phyloP scores from a whole-genome alignment of 2,113 vertebrate species.

The Cichladusa arquata region DNA sequence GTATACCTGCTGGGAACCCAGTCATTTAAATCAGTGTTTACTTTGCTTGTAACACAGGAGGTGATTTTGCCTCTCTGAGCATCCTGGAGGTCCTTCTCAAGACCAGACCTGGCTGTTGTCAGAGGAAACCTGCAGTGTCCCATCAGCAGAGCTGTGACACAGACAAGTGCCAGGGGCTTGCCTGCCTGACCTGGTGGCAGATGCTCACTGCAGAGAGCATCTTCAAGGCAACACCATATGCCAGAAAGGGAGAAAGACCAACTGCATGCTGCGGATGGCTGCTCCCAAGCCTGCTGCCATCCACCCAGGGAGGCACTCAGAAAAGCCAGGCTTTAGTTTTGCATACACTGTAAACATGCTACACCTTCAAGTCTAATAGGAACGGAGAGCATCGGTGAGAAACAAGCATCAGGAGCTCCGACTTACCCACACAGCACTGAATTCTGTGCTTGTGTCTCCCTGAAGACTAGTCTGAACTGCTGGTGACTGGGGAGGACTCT shows the following conservation, averaged over 20 bases:
- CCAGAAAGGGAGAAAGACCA: not conserved
- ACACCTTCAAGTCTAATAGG: not conserved
- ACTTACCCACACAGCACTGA: not conserved
- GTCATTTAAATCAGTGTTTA: not conserved
- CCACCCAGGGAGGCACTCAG: not conserved
- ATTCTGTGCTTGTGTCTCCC: not conserved
- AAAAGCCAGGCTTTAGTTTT: not conserved
- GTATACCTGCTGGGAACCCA: not conserved
- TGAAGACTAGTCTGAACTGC: not conserved
- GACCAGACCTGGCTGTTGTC: not conserved
- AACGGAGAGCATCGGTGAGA: not conserved
- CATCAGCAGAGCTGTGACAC: not conserved
- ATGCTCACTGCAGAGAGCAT: not conserved
- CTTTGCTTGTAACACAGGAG: not conserved
- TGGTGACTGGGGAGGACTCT: not conserved
- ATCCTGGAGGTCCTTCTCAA: not conserved
- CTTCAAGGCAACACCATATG: not conserved
- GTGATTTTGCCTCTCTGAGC: not conserved
- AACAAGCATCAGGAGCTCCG: not conserved
- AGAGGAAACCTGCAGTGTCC: not conserved
- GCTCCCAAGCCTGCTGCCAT: not conserved
- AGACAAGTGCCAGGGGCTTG: fast-evolving
- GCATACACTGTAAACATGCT: not conserved
- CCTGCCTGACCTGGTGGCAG: not conserved
- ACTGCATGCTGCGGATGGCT: not conserved